phyloP scores from a whole-genome alignment of 2,113 vertebrate genomes.

The Brachypodius melanocephalos region DNA sequence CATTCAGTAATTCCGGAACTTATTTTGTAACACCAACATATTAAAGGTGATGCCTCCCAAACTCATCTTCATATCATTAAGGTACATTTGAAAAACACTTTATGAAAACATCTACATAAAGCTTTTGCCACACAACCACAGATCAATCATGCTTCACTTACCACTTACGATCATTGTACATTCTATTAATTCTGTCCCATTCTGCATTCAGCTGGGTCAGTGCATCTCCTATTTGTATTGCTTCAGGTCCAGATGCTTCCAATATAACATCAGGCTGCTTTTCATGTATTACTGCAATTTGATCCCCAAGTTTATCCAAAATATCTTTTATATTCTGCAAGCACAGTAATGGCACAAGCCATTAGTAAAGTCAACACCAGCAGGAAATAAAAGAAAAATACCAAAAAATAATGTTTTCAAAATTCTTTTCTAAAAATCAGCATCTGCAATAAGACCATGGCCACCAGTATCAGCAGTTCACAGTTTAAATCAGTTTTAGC shows the following conservation, averaged over 20 bases:
- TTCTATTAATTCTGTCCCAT: slow-evolving; percentile 91
- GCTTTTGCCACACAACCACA: neutral
- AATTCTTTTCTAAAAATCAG: neutral
- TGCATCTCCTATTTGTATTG: slow-evolving; percentile 82
- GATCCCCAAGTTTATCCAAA: slow-evolving; percentile 86
- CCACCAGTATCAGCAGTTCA: neutral
- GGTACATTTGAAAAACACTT: neutral
- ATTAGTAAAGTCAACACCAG: neutral
- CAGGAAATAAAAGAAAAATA: neutral
- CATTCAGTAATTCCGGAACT: neutral
- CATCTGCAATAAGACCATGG: neutral
- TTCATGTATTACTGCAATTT: slow-evolving; percentile 84
- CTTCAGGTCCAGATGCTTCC: slow-evolving; percentile 84
- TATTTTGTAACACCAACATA: neutral
- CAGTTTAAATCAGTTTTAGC: neutral
- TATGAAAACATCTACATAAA: neutral
- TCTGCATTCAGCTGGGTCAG: slow-evolving; percentile 87
- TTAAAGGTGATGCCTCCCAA: neutral
- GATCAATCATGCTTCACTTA: slow-evolving; percentile 56
- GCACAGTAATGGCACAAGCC: neutral
- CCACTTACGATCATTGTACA: slow-evolving; percentile 89
- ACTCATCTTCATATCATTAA: neutral
- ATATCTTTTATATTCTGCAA: slow-evolving; percentile 85
- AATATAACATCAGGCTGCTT: slow-evolving; percentile 86
- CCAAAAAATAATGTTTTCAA: neutral